Percentiles rank a stretch among this genome's conserved stretches.
Conservation (phyloP, 2,113 vertebrate genomes). For the Mirza zaza region DNA sequence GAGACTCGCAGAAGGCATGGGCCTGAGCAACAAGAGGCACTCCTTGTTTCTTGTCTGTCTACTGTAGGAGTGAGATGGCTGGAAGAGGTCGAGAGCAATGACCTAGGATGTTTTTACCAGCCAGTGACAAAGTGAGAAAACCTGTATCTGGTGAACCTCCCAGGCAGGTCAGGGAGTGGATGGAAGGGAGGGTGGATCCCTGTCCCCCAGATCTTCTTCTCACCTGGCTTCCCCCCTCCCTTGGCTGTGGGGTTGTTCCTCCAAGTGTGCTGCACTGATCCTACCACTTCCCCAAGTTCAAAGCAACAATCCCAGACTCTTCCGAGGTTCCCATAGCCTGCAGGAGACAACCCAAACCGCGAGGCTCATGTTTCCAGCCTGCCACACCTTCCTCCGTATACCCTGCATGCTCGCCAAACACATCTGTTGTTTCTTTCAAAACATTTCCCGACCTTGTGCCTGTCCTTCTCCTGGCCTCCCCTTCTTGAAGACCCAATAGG, state of each 20-base stretch:
- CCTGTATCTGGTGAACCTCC: too few species aligned
- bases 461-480: background rate
- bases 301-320: background rate
- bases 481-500: background rate
- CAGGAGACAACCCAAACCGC: fast-evolving
- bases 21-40: background rate
- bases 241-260: background rate
- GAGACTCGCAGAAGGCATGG: background rate
- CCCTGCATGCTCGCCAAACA: fast-evolving
- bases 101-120: fast-evolving
- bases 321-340: background rate
- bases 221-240: background rate
- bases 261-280: fast-evolving
- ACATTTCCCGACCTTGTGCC: background rate
- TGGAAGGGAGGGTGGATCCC: fast-evolving
- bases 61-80: fast-evolving
- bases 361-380: fast-evolving
- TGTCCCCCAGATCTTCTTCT: background rate
- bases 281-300: background rate
- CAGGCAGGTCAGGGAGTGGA: fast-evolving
- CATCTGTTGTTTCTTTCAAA: too few species aligned
- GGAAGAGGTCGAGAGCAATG: fast-evolving
- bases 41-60: background rate
- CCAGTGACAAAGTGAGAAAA: background rate
- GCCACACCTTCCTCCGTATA: fast-evolving